Evolutionary conservation across 2,113 vertebrate genomes (phyloP), one percentile per base, ranked within the genome.

Genomic region (Rhynchopsitta pachyrhyncha): DNA sequence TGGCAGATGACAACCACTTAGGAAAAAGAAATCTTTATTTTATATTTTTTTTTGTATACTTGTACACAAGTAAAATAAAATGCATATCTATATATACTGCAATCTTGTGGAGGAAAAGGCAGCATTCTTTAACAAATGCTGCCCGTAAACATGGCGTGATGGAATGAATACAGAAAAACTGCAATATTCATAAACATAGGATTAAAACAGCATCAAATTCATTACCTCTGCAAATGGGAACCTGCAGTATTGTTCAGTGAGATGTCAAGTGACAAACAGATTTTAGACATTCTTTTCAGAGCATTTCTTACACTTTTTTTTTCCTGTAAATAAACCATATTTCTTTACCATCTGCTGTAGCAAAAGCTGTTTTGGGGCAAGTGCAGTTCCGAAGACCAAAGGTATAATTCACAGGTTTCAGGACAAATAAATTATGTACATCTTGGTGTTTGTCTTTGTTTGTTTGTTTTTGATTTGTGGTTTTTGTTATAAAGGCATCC

Each of bases 21-120:
- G 91, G 97, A 98, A 98, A 98, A 97, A 95, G 96, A 98, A 97
- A 97, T 98, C 97, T 98, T 98, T 98, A 98, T 99, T 99, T 99
- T 97, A 98, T 99, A 97, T 98, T 88, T 89, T 94, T 71, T 86
- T 89, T 91, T 91, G 63, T 99, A 98, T 99, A 99, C 98, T 99
- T 99, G 98, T 99, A 99, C 99, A 99, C 99, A 99, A 99, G 98
- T 99, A 99, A 99, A 99, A 99, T 99, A 99, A 99, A 99, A 99
- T 99, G 98, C 99, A 98, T 99, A 99, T 99, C 98, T 99, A 98
- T 99, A 98, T 98, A 98, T 98, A 98, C 98, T 97, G 98, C 98
- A 98, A 96, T 98, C 98, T 97, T 97, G 98, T 98, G 95, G 98
- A 98, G 98, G 98, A 97, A 95, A 90, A 94, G 97, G 98, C 83